Conservation (phyloP, 2,797 vertebrate genomes). For the Characodon lateralis region DNA sequence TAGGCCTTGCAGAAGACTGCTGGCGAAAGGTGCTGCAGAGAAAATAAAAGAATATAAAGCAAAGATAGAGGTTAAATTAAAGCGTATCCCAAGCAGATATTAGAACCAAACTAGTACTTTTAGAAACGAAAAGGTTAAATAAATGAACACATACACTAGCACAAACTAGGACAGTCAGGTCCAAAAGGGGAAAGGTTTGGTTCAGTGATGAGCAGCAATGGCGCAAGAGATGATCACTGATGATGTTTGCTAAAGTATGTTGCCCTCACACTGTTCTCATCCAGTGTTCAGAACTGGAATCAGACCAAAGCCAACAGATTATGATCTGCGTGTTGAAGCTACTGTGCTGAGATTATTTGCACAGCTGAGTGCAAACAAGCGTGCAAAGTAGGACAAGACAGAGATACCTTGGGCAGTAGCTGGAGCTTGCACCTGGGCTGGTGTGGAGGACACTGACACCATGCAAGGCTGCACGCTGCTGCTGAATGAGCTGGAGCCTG, state of each 20-base stretch:
- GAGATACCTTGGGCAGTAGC: conserved; percentile 82
- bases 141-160: conserved; percentile 26
- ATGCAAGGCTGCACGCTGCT: conserved; percentile 86
- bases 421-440: conserved; percentile 82
- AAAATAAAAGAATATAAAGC: conserved; percentile 13
- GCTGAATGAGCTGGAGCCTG: conserved; percentile 85
- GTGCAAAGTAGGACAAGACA: conserved; percentile 72
- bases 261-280: conserved; percentile 55
- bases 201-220: conserved; percentile 55
- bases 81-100: conserved; percentile 3
- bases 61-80: background rate
- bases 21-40: conserved; percentile 87
- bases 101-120: conserved; percentile 7
- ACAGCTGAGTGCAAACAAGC: conserved; percentile 60
- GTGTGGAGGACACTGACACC: conserved; percentile 80
- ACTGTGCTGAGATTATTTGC: conserved; percentile 52
- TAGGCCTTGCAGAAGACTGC: conserved; percentile 95
- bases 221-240: conserved; percentile 67
- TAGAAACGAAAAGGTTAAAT: conserved; percentile 18
- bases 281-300: conserved; percentile 29
- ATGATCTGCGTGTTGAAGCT: conserved; percentile 43
- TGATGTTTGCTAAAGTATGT: conserved; percentile 53
- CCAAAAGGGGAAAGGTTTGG: conserved; percentile 52
- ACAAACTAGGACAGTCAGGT: conserved; percentile 34
- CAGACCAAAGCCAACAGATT: conserved; percentile 27